These are phyloP conservation scores for Olivierus martensii DNA, from an alignment of 1,140 invertebrate genomes.

Conservation along the genomic window DNA sequence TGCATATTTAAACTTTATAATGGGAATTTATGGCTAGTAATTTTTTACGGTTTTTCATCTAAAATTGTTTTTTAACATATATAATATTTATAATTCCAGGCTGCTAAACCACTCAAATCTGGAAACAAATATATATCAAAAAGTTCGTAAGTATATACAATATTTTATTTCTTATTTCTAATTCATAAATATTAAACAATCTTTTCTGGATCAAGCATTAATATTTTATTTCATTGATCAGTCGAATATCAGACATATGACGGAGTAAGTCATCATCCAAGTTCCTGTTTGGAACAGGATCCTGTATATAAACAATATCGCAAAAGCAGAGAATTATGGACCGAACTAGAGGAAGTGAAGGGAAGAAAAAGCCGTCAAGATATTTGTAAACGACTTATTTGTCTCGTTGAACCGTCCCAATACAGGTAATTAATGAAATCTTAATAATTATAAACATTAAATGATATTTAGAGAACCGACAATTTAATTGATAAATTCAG, in stretches of 20 bases:
- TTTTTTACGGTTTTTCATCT: no score
- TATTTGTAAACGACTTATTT: conserved; percentile 9
- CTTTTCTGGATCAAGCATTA: background rate
- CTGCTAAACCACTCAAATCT: conserved; percentile 13
- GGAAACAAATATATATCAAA: conserved; percentile 16
- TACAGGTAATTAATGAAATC: no score
- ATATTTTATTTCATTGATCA: background rate
- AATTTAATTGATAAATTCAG: no score
- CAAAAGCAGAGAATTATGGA: no score
- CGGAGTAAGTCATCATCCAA: background rate
- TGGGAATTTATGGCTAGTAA: no score
- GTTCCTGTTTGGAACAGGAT: background rate
- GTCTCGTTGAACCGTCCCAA: conserved; percentile 11
- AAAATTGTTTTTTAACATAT: no score
- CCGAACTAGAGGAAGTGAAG: no score
- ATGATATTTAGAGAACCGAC: no score
- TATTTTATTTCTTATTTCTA: background rate
- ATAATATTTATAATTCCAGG: background rate
- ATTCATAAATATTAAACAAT: background rate
- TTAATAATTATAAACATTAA: no score
- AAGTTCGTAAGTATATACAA: conserved; percentile 10
- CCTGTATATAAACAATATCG: background rate
- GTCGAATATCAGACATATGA: conserved; percentile 17
- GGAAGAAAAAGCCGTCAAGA: background rate
- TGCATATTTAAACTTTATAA: no score